phyloP scores from a whole-genome alignment of 2,113 vertebrate genomes.

The Catagonus wagneri region DNA sequence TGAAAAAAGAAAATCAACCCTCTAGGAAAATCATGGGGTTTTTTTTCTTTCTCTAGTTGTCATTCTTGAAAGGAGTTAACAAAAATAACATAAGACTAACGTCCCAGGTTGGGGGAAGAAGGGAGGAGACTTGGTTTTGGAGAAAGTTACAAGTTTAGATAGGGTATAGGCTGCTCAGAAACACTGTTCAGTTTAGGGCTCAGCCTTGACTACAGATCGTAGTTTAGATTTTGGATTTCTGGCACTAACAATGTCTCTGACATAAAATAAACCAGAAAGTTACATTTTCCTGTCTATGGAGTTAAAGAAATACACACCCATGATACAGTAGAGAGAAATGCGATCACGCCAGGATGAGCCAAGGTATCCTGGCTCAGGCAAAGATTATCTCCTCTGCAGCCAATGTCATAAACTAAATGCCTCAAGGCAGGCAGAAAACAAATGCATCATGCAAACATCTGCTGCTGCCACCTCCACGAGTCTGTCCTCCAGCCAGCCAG shows the following conservation, averaged over 20 bases:
- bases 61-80: not conserved
- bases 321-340: not conserved
- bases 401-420: not conserved
- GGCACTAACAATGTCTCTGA: constrained; percentile 2
- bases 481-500: not conserved
- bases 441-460: not conserved
- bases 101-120: not conserved
- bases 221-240: constrained; percentile 47
- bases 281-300: not conserved
- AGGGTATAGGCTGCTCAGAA: not conserved
- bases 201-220: not conserved
- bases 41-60: not conserved
- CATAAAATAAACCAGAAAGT: constrained; percentile 1
- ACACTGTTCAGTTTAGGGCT: not conserved
- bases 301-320: not conserved
- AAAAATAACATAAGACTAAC: constrained; percentile 27
- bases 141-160: not conserved
- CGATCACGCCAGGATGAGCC: not conserved
- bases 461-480: not conserved
- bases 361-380: not conserved
- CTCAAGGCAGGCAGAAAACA: not conserved
- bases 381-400: not conserved
- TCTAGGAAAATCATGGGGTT: not conserved
- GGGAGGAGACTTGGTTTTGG: not conserved
- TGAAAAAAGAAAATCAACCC: not conserved